Base-by-base conservation (phyloP, 2,113 vertebrate genomes). In the Lonchura striata region DNA sequence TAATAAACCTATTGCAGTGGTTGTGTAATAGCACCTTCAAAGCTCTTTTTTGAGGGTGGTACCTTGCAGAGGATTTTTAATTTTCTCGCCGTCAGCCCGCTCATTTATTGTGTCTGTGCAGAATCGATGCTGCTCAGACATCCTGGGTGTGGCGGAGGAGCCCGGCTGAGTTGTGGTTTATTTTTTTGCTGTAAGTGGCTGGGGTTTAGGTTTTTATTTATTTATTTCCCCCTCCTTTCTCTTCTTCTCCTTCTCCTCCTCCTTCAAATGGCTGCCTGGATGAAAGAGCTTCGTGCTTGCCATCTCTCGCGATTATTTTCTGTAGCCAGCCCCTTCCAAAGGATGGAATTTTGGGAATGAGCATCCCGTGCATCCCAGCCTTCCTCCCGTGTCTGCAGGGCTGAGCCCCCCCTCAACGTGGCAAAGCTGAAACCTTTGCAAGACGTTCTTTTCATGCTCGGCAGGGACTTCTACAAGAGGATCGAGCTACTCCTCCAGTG, bases 401-500 rank as follows among this genome's bases (percentile, higher is more conserved):
- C 42, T 28, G 18, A 69, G n/a, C 49, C 14, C 39, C 35, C 2
- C 39, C 63, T 33, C 6, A 0, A 4, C 2, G 3, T 37, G 68
- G 68, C 78, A 68, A 6, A 57, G 60, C 90, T 92, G 53, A 95
- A 93, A 93, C 82, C 92, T 94, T 64, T 68, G 47, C 90, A 93
- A 42, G 61, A 13, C 49, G 5, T 88, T 80, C 52, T 93, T 95
- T 95, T 78, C 60, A 1, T 74, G 53, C 85, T 88, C 92, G 59
- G 68, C 60, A 15, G 93, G 84, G 89, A 89, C 81, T 95, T 92
- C 28, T 77, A 89, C 78, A 65, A 93, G 94, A 97, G 93, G 92
- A 86, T 88, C 78, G 86, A 91, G 92, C 12, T 31, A 33, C 79
- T 92, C 91, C 82, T 90, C 59, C 30, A 13, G 82, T 33, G 54